Evolutionary conservation across 1,140 invertebrate species (phyloP).

Genomic region (Cherax quadricarinatus): DNA sequence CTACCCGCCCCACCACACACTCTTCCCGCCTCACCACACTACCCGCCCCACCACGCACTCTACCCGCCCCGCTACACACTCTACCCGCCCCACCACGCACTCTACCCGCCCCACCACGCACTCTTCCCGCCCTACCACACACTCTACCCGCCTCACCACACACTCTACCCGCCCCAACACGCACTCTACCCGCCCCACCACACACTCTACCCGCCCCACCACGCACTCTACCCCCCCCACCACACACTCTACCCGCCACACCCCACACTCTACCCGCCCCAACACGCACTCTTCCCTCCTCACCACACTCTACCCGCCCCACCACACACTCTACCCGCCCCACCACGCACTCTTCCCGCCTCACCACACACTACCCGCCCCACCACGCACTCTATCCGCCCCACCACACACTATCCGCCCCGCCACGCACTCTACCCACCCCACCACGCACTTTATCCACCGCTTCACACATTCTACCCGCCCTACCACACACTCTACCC

Average conservation of each 20-base stretch:
- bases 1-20: not conserved
- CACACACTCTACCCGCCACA: too few species aligned
- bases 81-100: not conserved
- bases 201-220: too few species aligned
- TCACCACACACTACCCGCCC: too few species aligned
- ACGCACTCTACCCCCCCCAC: not conserved
- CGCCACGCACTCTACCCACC: too few species aligned
- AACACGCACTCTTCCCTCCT: too few species aligned
- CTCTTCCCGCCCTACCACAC: not conserved
- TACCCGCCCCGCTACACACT: not conserved
- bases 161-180: not conserved
- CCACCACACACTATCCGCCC: too few species aligned
- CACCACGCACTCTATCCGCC: not conserved
- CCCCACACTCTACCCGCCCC: not conserved
- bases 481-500: not conserved
- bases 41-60: not conserved
- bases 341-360: too few species aligned
- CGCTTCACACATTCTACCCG: too few species aligned
- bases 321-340: not conserved
- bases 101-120: not conserved
- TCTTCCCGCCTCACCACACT: too few species aligned
- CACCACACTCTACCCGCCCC: too few species aligned
- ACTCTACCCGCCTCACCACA: not conserved
- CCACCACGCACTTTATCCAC: not conserved
- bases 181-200: not conserved